Percentiles rank a stretch among this genome's conserved stretches.
Conservation (phyloP, 2,797 vertebrate genomes). For the Microctenopoma steveboyesi region DNA sequence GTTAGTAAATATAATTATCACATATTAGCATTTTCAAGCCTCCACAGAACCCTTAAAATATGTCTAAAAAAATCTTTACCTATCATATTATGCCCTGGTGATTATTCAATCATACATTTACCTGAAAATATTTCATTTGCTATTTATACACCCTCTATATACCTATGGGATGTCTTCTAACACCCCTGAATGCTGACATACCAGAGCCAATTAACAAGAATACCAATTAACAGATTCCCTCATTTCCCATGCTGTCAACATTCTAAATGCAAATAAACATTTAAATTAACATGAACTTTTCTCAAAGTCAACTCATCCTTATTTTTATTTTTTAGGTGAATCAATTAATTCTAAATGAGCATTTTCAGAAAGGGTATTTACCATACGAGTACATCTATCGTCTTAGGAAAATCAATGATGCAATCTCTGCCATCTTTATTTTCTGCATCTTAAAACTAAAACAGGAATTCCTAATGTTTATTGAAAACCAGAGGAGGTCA, state of each 20-base stretch:
- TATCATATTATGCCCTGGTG: no score
- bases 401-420: no score
- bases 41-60: no score
- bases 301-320: slow-evolving; percentile 9
- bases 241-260: background rate
- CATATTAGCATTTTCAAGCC: no score
- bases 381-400: background rate
- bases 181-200: slow-evolving; percentile 14
- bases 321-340: slow-evolving; percentile 10
- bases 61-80: no score
- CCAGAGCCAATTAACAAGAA: slow-evolving; percentile 55
- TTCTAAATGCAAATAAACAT: slow-evolving; percentile 1
- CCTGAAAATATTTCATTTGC: background rate
- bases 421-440: no score
- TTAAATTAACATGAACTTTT: background rate
- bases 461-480: no score
- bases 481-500: no score
- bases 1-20: no score
- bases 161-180: slow-evolving; percentile 37
- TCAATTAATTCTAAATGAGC: slow-evolving; percentile 46
- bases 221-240: slow-evolving; percentile 37
- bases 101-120: background rate
- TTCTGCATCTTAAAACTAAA: no score
- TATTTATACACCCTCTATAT: slow-evolving; percentile 23
- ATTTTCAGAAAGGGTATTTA: slow-evolving; percentile 51